Base-by-base conservation (phyloP, 2,113 vertebrate species). In the Jacana jacana region DNA sequence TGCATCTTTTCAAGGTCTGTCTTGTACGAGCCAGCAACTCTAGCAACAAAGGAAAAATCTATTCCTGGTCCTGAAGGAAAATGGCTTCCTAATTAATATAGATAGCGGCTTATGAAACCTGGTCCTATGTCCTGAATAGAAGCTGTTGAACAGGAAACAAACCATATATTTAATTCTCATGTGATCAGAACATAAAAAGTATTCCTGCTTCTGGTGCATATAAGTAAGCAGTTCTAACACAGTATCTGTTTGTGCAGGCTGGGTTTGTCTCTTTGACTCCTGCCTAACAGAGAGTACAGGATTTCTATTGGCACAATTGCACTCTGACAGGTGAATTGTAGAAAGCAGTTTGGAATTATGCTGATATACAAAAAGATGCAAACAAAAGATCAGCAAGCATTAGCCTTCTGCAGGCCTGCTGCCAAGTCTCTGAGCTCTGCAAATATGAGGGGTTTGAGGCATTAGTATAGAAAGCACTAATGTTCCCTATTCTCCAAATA, bases 351-450 rank as follows among this genome's bases (percentile, higher is more conserved):
- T 4, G 13, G n/a, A 91, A 77, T 55, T 66, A 58, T 14, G 31
- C 11, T 86, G 39, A 83, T 48, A 18, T 11, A 39, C 18, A 65
- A 54, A 88, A 66, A 57, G 8, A 86, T n/a, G 14, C 10, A 78
- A 73, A 84, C 22, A 73, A 87, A 69, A 15, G 40, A 82, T 80
- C 20, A 83, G 33, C 42, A 86, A 91, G 9, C 2, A 24, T 92
- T 46, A 89, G 42, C 37, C 16, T 37, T 58, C 35, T 66, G 28
- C 52, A 87, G 52, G 24, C 55, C 46, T 86, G 46, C 51, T 83
- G 89, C 68, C 66, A 94, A 86, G 88, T 5, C 49, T 78, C 79
- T 51, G 55, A 90, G 54, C 51, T 95, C 69, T 49, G 25, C 68
- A 90, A 88, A 88, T 44, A 72, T 3, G 17, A 72, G 61, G 58